Conservation (phyloP, 1,140 invertebrate species). For the Zophobas atratus region DNA sequence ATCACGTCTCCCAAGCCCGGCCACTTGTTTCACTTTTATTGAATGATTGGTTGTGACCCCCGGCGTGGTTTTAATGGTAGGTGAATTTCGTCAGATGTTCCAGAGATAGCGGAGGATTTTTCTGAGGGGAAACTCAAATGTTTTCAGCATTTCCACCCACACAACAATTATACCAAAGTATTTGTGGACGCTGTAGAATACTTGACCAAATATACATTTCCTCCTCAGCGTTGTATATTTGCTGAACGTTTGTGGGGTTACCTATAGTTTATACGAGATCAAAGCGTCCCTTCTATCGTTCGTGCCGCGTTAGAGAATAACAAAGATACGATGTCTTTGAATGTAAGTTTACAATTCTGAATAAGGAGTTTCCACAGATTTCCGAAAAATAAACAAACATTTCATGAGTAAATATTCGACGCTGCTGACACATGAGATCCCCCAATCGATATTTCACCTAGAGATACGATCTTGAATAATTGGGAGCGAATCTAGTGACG, state of each 20-base stretch:
- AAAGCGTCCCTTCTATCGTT: slow-evolving; percentile 53
- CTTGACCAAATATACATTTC: slow-evolving; percentile 21
- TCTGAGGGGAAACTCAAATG: slow-evolving; percentile 5
- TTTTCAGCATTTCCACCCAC: not conserved
- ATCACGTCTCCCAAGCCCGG: slow-evolving; percentile 21
- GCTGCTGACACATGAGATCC: slow-evolving; percentile 2
- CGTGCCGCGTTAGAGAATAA: slow-evolving; percentile 48
- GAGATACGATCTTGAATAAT: too few species aligned
- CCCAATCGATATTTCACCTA: not conserved
- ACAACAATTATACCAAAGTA: slow-evolving; percentile 23
- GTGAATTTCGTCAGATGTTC: slow-evolving; percentile 34
- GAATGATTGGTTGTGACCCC: slow-evolving; percentile 38
- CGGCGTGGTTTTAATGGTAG: slow-evolving; percentile 41
- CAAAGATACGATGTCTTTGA: slow-evolving; percentile 50
- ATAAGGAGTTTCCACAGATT: slow-evolving; percentile 54
- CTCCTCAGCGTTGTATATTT: slow-evolving; percentile 38
- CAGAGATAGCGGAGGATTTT: not conserved
- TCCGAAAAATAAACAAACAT: slow-evolving; percentile 51
- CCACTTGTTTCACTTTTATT: slow-evolving; percentile 47
- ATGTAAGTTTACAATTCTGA: slow-evolving; percentile 52
- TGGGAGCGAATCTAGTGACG: not conserved
- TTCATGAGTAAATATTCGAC: slow-evolving; percentile 49
- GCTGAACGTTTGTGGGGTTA: slow-evolving; percentile 50
- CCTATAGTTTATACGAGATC: slow-evolving; percentile 54
- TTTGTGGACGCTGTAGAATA: not conserved